Conservation (phyloP, 2,888 invertebrate species). For the Phengaris alcon region DNA sequence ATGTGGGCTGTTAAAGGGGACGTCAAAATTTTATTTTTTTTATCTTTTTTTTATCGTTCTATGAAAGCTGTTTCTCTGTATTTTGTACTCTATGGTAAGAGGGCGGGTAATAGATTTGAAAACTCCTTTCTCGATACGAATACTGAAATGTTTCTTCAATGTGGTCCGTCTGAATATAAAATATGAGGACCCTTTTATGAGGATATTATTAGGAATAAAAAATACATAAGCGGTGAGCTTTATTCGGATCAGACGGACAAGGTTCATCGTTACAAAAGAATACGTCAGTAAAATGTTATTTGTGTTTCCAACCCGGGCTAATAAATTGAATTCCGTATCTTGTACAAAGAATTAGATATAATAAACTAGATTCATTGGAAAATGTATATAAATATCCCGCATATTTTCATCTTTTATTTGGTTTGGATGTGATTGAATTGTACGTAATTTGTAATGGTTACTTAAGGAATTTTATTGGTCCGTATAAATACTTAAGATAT, state of each 20-base stretch:
- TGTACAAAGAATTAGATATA: conserved; percentile 23
- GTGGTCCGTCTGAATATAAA: conserved; percentile 65
- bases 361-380: conserved; percentile 4
- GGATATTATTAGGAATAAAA: conserved; percentile 69
- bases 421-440: background rate
- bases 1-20: too few relatives aligned
- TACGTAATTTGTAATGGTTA: background rate
- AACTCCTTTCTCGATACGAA: background rate
- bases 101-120: background rate
- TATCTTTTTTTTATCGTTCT: too few relatives aligned
- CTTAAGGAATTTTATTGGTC: background rate
- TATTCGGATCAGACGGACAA: conserved; percentile 62
- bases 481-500: too few relatives aligned
- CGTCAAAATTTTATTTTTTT: too few relatives aligned
- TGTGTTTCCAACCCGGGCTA: conserved; percentile 25
- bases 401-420: conserved; percentile 9
- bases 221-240: conserved; percentile 70
- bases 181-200: conserved; percentile 64
- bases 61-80: too few relatives aligned
- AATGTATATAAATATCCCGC: conserved; percentile 3
- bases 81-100: too few relatives aligned
- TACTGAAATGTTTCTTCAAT: conserved; percentile 68
- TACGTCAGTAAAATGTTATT: conserved; percentile 28
- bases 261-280: conserved; percentile 28
- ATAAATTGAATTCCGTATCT: conserved; percentile 28